Base-by-base conservation (phyloP, 1,140 invertebrate species). In the Pseudoatta argentina region DNA sequence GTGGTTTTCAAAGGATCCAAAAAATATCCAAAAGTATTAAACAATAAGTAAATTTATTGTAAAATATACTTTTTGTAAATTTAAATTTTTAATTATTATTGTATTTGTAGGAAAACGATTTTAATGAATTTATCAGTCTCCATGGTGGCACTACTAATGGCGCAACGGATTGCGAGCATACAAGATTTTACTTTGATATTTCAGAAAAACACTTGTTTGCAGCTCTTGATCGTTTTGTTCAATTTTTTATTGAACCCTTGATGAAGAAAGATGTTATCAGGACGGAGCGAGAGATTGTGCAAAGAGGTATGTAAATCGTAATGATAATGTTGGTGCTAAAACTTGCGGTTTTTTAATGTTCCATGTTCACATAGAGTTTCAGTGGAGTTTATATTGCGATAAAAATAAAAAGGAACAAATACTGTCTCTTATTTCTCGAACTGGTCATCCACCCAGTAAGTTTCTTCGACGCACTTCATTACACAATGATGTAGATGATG, bases 1-100 rank as follows among this genome's bases (percentile, higher is more conserved):
- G 99, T 99, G 98, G 97, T 99, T 6, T 99, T 99, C 92, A 98
- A 99, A 97, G 98, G 98, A 53, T 98, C 97, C 63, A 95, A 97
- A 92, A 98, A 98, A 91, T 98, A 97, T 95, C 97, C 98, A 6
- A 95, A 97, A 89, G 94, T 95, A 91, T 44, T 44, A 63, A 66
- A 76, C 24, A 24, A 24, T 24, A 24, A 24, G 24, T 24, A 24
- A 24, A 21, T 39, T 14, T 14, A 27, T 16, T 16, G 5, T 16
- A 18, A 55, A 24, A 61, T 81, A 16, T 3, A 48, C 61, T 63
- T 66, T 27, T 30, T 55, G 1, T n/a, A 48, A 55, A 63, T 57
- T 39, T 63, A 69, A 78, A 53, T 66, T 18, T 30, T 10, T 21
- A 59, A 27, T 1, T 14, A 5, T 48, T 4, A 55, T 69, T 39